Base-by-base conservation (phyloP, 2,113 vertebrate species). In the Hippocampus barbouri region DNA sequence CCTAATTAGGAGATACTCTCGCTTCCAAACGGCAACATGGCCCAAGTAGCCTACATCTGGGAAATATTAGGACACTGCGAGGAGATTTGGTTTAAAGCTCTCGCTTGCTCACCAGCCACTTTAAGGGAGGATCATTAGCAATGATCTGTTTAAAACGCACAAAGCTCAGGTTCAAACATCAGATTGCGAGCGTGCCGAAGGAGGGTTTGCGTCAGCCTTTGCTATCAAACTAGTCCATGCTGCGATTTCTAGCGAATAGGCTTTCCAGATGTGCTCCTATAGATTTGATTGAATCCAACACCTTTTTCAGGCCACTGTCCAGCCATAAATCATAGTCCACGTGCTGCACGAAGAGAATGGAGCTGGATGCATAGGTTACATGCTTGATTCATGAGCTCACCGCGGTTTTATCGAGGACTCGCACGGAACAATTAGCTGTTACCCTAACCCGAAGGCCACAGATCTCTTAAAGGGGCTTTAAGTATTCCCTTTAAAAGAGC, bases 401-500 rank as follows among this genome's bases (percentile, higher is more conserved):
- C 63, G 76, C 12, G 34, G 71, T 73, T 85, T 77, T 84, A 86
- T 82, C 79, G 77, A 79, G 81, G 75, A 83, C 75, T 83, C 79
- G 57, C 79, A 82, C 40, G 71, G 85, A 89, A 90, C 90, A 91
- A 91, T 91, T 91, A 91, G 84, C 88, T 90, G 85, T 86, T 90
- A 85, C 83, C 81, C 79, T 79, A 89, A 81, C 82, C 84, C 71
- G 20, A 30, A 87, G 88, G 84, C 89, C 86, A 76, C 80, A 68
- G 62, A 76, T 73, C 89, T 89, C 87, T 85, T 90, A 88, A 91
- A 91, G 86, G 82, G 77, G 66, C 71, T 86, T 72, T 23, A 45
- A 18, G 76, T 70, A 83, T 83, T 85, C 90, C 85, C 86, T 89
- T 91, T 89, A 89, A 85, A 88, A 83, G 87, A 76, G 69, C 73